A percentile compares a stretch with the other conserved stretches of the same genome.
These are phyloP conservation scores for Alethe diademata DNA, from an alignment of 2,113 vertebrate genomes.

Conservation along the genomic window DNA sequence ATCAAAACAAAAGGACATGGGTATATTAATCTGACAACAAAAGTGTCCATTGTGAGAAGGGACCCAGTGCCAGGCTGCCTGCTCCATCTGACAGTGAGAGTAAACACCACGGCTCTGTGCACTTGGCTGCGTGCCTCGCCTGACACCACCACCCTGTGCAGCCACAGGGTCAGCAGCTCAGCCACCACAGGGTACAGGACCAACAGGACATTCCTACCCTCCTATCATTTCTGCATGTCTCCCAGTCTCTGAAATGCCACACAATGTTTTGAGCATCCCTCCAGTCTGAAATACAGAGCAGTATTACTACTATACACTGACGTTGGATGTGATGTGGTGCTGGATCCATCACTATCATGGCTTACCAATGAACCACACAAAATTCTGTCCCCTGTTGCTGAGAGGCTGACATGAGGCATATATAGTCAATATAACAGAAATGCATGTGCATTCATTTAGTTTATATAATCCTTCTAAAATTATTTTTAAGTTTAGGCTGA, in stretches of 20 bases:
- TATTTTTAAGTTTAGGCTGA: background rate
- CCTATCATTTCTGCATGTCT: background rate
- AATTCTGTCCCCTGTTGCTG: background rate
- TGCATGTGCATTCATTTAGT: background rate
- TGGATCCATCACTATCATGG: background rate
- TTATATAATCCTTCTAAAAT: background rate
- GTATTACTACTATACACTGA: background rate
- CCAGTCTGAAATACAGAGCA: background rate
- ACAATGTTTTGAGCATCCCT: background rate
- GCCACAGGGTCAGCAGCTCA: background rate
- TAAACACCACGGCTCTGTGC: background rate
- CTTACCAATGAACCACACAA: background rate
- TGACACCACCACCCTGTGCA: conserved; percentile 25
- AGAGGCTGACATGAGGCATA: background rate
- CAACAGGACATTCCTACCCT: background rate
- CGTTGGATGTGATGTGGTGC: fast-evolving
- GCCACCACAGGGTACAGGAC: background rate
- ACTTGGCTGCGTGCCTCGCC: background rate
- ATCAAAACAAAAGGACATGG: conserved; percentile 42
- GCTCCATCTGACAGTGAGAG: conserved; percentile 42
- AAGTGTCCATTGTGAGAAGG: conserved; percentile 41
- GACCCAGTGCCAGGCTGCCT: conserved; percentile 52
- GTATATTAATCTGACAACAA: conserved; percentile 41
- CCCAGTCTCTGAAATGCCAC: background rate
- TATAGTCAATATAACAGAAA: background rate